These are phyloP conservation scores for Actinia equina DNA, from an alignment of 64 coral and sea anemone genomes.

Conservation along the genomic window DNA sequence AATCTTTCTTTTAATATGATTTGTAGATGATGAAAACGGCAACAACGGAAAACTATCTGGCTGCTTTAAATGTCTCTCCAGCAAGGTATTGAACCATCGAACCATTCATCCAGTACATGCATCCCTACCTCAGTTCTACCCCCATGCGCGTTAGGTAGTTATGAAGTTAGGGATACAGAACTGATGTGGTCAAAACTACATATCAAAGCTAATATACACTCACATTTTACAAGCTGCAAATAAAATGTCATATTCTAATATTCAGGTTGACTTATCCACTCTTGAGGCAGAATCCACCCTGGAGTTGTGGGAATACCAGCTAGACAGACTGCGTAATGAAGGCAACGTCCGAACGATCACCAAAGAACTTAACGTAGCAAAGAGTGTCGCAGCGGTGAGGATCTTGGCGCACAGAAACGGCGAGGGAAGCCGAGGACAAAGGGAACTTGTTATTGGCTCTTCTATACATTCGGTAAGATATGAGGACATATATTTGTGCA, in stretches of 20 bases:
- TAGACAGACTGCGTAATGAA: constrained; percentile 75
- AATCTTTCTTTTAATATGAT: background rate
- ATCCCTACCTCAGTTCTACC: too few species aligned
- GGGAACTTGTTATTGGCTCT: constrained; percentile 76
- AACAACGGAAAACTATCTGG: background rate
- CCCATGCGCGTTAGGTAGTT: too few species aligned
- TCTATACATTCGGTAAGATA: constrained; percentile 73
- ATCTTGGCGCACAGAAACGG: constrained; percentile 87
- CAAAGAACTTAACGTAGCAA: constrained; percentile 70
- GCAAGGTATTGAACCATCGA: constrained; percentile 54
- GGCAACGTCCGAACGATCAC: constrained; percentile 75
- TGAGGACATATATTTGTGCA: background rate
- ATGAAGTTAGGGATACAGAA: too few species aligned
- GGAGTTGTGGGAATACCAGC: constrained; percentile 92
- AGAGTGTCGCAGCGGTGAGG: constrained; percentile 80
- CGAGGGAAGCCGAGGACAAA: constrained; percentile 62
- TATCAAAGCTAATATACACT: too few species aligned
- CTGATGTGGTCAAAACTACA: too few species aligned
- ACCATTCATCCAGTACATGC: too few species aligned
- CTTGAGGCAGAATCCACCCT: constrained; percentile 90
- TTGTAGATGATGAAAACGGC: constrained; percentile 36
- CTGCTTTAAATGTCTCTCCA: constrained; percentile 90
- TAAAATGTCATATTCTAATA: too few species aligned
- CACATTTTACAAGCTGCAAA: background rate
- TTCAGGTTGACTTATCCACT: constrained; percentile 80